Evolutionary conservation across 2,888 invertebrate genomes (phyloP).

Genomic region (Phytoseiulus persimilis): DNA sequence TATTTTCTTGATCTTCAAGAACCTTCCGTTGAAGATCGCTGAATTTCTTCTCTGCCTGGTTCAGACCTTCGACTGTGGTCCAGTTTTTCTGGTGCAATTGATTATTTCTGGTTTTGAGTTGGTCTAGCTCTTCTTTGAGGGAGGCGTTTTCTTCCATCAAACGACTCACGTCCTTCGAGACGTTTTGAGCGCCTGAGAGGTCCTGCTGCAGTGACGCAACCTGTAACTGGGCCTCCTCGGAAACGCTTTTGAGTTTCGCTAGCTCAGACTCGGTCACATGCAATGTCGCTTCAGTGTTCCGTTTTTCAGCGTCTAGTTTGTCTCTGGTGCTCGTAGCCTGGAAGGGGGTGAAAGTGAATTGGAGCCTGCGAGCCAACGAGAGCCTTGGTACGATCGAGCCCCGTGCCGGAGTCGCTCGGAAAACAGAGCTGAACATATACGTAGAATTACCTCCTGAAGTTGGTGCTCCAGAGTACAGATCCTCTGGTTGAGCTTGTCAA

Average conservation of each 20-base stretch:
- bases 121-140: not conserved
- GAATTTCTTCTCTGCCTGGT: not conserved
- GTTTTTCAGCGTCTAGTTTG: not conserved
- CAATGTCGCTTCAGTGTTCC: not conserved
- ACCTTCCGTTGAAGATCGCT: not conserved
- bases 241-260: not conserved
- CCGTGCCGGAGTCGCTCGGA: too few species aligned
- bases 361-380: not conserved
- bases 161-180: not conserved
- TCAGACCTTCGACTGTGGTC: conserved; percentile 13
- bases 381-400: too few species aligned
- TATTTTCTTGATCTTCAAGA: not conserved
- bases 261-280: not conserved
- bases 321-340: not conserved
- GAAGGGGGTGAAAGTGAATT: not conserved
- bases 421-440: too few species aligned
- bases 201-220: not conserved
- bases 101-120: conserved; percentile 18
- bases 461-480: not conserved
- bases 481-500: not conserved
- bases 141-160: not conserved
- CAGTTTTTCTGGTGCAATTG: conserved; percentile 22
- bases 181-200: not conserved
- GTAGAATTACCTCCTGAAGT: not conserved
- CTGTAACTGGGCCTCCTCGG: not conserved